phyloP scores from a whole-genome alignment of 1,140 invertebrate genomes.

The Gonioctena quinquepunctata region DNA sequence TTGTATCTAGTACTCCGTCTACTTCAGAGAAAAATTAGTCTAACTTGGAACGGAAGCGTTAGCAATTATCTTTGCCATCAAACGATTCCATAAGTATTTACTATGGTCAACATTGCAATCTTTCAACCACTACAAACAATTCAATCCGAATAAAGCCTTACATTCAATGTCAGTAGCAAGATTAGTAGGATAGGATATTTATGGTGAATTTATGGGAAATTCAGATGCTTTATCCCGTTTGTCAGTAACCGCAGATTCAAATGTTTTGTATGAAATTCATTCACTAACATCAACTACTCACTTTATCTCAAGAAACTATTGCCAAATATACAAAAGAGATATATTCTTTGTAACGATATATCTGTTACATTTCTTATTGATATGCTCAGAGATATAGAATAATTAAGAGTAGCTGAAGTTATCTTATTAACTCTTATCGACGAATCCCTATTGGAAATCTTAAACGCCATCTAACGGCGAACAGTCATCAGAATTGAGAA shows the following conservation, averaged over 20 bases:
- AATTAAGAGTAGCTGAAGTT: too few species aligned
- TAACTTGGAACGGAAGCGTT: constrained; percentile 36
- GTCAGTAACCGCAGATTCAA: neutral
- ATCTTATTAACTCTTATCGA: too few species aligned
- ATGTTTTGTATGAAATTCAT: constrained; percentile 8
- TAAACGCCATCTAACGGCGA: too few species aligned
- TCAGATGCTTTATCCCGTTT: constrained; percentile 24
- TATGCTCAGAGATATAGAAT: too few species aligned
- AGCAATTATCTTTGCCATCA: constrained; percentile 34
- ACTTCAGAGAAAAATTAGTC: constrained; percentile 33
- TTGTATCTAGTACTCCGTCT: constrained; percentile 39
- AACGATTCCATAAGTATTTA: constrained; percentile 35
- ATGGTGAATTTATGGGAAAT: constrained; percentile 12
- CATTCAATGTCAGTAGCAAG: constrained; percentile 19
- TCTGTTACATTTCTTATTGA: too few species aligned
- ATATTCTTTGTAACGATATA: neutral
- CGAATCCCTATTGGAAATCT: too few species aligned
- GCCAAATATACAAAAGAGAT: constrained; percentile 19
- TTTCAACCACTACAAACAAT: constrained; percentile 27
- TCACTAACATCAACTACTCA: neutral
- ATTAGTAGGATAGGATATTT: constrained; percentile 22
- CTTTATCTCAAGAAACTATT: neutral
- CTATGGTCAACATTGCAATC: constrained; percentile 29
- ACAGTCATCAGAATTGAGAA: too few species aligned
- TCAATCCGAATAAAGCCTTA: constrained; percentile 23